Conservation (phyloP, 2,113 vertebrate genomes). For the Oreochromis niloticus region DNA sequence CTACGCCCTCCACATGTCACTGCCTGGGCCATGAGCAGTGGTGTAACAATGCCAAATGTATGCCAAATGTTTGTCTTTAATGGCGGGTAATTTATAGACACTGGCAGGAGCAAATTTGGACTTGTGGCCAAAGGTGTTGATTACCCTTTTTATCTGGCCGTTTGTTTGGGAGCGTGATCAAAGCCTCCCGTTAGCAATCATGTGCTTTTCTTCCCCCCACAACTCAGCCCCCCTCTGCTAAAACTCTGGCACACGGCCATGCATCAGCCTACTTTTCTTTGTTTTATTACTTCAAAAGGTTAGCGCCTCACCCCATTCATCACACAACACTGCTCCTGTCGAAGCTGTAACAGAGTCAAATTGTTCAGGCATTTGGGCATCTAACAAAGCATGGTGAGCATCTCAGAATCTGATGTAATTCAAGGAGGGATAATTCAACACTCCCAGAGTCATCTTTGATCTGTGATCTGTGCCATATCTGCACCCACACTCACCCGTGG, state of each 20-base stretch:
- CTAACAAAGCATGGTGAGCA: conserved; percentile 34
- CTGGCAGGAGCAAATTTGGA: conserved; percentile 44
- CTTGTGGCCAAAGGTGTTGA: conserved; percentile 50
- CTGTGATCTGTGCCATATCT: conserved; percentile 41
- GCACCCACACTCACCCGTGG: conserved; percentile 7
- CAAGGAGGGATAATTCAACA: conserved; percentile 34
- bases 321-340: conserved; percentile 34
- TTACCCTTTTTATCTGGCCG: conserved; percentile 50
- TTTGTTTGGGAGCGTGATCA: conserved; percentile 56
- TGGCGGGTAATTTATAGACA: conserved; percentile 47
- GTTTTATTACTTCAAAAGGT: conserved; percentile 63
- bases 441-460: conserved; percentile 42
- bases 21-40: not conserved
- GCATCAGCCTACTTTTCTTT: conserved; percentile 40
- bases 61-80: conserved; percentile 50
- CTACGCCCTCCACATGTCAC: conserved; percentile 10
- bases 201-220: conserved; percentile 1
- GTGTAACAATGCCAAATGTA: conserved; percentile 35
- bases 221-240: not conserved
- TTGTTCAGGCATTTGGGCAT: conserved; percentile 37
- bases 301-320: conserved; percentile 41
- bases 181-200: conserved; percentile 47
- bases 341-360: conserved; percentile 45
- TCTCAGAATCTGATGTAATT: conserved; percentile 45
- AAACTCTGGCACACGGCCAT: conserved; percentile 40